These are phyloP conservation scores for Onthophagus taurus DNA, from an alignment of 1,140 invertebrate species.

Conservation along the genomic window DNA sequence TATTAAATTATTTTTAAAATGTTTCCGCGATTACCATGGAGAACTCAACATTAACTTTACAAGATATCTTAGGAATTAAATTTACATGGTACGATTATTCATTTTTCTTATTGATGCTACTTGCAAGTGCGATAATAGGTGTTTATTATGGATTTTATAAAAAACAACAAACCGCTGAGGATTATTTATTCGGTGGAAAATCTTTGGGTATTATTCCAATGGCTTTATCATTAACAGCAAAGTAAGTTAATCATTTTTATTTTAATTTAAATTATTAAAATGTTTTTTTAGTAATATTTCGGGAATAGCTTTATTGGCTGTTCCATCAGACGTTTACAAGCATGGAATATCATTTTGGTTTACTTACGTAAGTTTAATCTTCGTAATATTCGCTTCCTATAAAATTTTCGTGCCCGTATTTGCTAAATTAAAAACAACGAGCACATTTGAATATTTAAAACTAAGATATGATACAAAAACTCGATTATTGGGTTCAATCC, in stretches of 20 bases:
- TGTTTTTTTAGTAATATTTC: slow-evolving; percentile 56
- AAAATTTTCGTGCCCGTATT: slow-evolving; percentile 53
- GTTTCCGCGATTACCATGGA: too few species aligned
- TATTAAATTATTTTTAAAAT: too few species aligned
- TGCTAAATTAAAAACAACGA: slow-evolving; percentile 60
- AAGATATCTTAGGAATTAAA: slow-evolving; percentile 3
- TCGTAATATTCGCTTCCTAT: slow-evolving; percentile 50
- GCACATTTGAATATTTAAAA: slow-evolving; percentile 56
- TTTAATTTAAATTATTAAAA: slow-evolving; percentile 7
- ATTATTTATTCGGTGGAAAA: slow-evolving; percentile 70
- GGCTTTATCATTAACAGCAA: slow-evolving; percentile 56
- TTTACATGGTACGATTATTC: slow-evolving; percentile 38
- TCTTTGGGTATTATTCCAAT: slow-evolving; percentile 66
- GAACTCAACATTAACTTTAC: background rate
- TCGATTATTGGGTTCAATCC: slow-evolving; percentile 47
- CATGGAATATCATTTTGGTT: slow-evolving; percentile 57
- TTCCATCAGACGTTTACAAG: slow-evolving; percentile 57
- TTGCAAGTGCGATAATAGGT: slow-evolving; percentile 58
- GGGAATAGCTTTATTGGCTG: slow-evolving; percentile 66
- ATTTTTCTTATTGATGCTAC: slow-evolving; percentile 53
- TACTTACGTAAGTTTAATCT: slow-evolving; percentile 47
- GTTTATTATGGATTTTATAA: slow-evolving; percentile 64
- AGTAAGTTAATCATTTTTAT: slow-evolving; percentile 23
- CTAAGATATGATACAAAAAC: slow-evolving; percentile 41
- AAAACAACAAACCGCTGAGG: slow-evolving; percentile 59